Percentiles rank a stretch among this genome's conserved stretches.
phyloP scores from a whole-genome alignment of 1,140 invertebrate species.

The Bombus confusus region DNA sequence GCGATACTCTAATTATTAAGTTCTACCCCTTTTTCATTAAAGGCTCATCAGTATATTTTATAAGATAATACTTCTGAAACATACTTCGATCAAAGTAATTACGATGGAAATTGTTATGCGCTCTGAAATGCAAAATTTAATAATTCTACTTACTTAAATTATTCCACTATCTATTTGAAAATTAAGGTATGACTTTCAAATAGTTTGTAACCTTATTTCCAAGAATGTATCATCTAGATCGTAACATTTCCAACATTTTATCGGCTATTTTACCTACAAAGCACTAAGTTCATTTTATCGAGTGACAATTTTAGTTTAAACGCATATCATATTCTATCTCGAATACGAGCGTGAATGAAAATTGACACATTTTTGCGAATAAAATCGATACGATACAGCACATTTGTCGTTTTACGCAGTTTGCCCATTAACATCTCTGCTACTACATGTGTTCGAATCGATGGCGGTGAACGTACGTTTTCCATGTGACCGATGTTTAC shows the following conservation, averaged over 20 bases:
- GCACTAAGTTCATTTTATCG: background rate
- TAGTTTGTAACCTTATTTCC: background rate
- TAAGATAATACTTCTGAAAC: background rate
- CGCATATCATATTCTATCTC: background rate
- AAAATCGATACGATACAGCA: background rate
- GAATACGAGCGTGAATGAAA: background rate
- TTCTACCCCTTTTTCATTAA: background rate
- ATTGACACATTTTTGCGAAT: background rate
- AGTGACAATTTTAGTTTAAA: background rate
- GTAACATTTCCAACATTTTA: background rate
- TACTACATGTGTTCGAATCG: background rate
- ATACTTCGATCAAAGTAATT: background rate
- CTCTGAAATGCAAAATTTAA: background rate
- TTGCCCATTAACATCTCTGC: background rate
- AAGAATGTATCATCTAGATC: background rate
- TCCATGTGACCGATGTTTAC: constrained; percentile 3
- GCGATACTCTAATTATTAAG: background rate
- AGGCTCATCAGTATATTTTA: background rate
- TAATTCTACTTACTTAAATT: background rate
- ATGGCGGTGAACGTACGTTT: constrained; percentile 10
- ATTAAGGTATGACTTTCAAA: background rate
- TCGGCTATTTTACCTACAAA: background rate
- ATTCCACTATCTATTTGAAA: too few species aligned
- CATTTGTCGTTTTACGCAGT: background rate
- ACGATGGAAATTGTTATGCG: background rate